A percentile compares a stretch with the other conserved stretches of the same genome.
Evolutionary conservation across 1,140 invertebrate genomes (phyloP).

Genomic region (Pseudomyrmex concolor): DNA sequence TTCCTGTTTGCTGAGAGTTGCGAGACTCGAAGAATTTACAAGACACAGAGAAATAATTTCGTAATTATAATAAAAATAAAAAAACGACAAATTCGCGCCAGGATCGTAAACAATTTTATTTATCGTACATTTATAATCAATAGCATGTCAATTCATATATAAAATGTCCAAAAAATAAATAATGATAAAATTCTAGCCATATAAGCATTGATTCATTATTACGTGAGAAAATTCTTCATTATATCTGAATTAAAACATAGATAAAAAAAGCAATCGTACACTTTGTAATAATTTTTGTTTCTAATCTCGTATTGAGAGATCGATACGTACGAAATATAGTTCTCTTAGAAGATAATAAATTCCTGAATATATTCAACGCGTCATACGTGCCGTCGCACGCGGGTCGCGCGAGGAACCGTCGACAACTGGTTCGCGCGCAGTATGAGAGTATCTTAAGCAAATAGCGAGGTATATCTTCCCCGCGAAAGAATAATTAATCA

Average conservation of each 20-base stretch:
- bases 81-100: neutral
- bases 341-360: neutral
- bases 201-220: too few relatives aligned
- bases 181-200: too few relatives aligned
- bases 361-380: neutral
- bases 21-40: neutral
- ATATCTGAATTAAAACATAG: too few relatives aligned
- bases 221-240: too few relatives aligned
- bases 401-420: slow-evolving; percentile 3
- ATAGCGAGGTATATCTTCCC: slow-evolving; percentile 41
- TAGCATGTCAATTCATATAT: too few relatives aligned
- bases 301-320: too few relatives aligned
- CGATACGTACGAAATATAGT: too few relatives aligned
- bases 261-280: neutral
- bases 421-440: slow-evolving; percentile 14
- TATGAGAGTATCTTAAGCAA: slow-evolving; percentile 31
- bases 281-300: too few relatives aligned
- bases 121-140: too few relatives aligned
- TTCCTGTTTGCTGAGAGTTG: neutral
- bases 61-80: neutral
- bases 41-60: neutral
- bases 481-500: slow-evolving; percentile 69
- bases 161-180: too few relatives aligned
- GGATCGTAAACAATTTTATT: neutral
- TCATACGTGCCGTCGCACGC: neutral